Evolutionary conservation across 1,140 invertebrate species (phyloP), one percentile per base, ranked within the genome.

Genomic region (Panagrolaimus sp.): DNA sequence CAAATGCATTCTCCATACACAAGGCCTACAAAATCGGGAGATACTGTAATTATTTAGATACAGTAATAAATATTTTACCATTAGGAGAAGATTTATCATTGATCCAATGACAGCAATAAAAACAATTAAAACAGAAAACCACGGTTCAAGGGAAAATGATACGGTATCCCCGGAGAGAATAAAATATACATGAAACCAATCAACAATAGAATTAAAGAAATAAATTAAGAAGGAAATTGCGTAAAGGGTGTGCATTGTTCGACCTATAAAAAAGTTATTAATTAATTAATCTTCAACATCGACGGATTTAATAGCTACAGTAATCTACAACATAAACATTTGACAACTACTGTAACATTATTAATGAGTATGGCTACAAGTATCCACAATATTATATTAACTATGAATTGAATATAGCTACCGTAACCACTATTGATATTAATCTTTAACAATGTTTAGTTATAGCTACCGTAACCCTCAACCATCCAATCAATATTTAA

Each of bases 231-330:
- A 80, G 12, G 70, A 72, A 43, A 81, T 47, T 17, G 80, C 80
- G 47, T 82, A 83, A 15, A 82, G 68, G 8, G 76, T 78, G 64
- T 82, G 80, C 78, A 78, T 75, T 46, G 79, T 81, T 62, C 75
- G 45, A 38, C 73, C 74, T 73, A 21, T 67, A 72, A 68, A n/a
- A n/a, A n/a, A n/a, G n/a, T n/a, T n/a, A n/a, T n/a, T n/a, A n/a
- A n/a, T n/a, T n/a, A n/a, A n/a, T n/a, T n/a, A n/a, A n/a, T n/a
- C n/a, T n/a, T n/a, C n/a, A n/a, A n/a, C n/a, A n/a, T n/a, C n/a
- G n/a, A n/a, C n/a, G n/a, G n/a, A n/a, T 28, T 38, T 38, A 7
- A 4, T 4, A 38, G 32, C 32, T 38, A 38, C 32, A 2, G 32
- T 38, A 38, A n/a, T n/a, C n/a, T 38, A 38, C 32, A 38, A 7